phyloP scores from a whole-genome alignment of 2,888 invertebrate genomes.

The Drosophila eohydei region DNA sequence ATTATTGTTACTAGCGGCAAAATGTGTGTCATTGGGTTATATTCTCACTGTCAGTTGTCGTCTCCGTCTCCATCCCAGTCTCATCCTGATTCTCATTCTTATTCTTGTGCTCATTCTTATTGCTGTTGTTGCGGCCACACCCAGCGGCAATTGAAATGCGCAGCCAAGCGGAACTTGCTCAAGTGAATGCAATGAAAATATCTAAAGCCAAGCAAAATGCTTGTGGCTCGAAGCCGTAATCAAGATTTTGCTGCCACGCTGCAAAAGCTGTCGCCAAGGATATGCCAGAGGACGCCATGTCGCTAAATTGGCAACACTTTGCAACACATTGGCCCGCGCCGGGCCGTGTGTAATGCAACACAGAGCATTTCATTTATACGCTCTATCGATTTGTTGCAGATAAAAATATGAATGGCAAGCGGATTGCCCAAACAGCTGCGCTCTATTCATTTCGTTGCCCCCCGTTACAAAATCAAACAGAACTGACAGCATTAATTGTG shows the following conservation, averaged over 20 bases:
- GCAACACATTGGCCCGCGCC: constrained; percentile 29
- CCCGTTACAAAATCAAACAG: background rate
- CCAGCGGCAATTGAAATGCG: constrained; percentile 71
- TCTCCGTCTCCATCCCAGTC: constrained; percentile 5
- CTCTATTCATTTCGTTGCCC: background rate
- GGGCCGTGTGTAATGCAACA: constrained; percentile 1
- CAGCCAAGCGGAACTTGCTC: constrained; percentile 69
- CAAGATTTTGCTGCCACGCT: constrained; percentile 66
- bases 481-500: constrained; percentile 14
- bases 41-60: constrained; percentile 7
- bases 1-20: constrained; percentile 78
- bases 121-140: constrained; percentile 34
- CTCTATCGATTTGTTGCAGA: constrained; percentile 8
- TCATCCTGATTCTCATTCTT: constrained; percentile 1
- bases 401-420: constrained; percentile 1
- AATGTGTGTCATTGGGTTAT: constrained; percentile 69
- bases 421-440: background rate
- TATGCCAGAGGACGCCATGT: constrained; percentile 1
- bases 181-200: constrained; percentile 77
- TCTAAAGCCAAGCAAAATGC: constrained; percentile 70
- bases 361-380: background rate
- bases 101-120: constrained; percentile 5
- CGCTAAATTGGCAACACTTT: constrained; percentile 37
- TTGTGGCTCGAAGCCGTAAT: constrained; percentile 68
- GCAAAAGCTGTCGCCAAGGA: constrained; percentile 23